Percentiles rank a stretch among this genome's conserved stretches.
Conservation (phyloP, 2,888 invertebrate species). For the Dichetophora obliterata region DNA sequence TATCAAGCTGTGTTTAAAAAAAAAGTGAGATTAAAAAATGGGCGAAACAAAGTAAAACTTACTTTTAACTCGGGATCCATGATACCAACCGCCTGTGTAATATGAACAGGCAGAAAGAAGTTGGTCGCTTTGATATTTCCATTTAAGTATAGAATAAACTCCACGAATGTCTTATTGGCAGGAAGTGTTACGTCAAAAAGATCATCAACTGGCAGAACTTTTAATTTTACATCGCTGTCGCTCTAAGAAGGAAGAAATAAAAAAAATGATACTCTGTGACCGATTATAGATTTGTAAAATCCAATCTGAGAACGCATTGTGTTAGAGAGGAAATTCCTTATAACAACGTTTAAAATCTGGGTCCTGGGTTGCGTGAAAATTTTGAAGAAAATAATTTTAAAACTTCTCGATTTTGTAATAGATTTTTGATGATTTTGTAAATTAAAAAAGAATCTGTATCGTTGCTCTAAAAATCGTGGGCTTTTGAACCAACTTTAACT, state of each 20-base stretch:
- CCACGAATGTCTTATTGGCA: constrained; percentile 57
- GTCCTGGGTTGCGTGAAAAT: too few species aligned
- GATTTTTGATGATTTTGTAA: too few species aligned
- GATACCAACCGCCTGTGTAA: constrained; percentile 73
- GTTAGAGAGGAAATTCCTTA: too few species aligned
- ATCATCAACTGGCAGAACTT: constrained; percentile 51
- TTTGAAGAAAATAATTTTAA: too few species aligned
- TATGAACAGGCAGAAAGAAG: constrained; percentile 75
- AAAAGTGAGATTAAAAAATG: neutral
- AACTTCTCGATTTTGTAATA: too few species aligned
- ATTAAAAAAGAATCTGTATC: too few species aligned
- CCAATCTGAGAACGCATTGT: too few species aligned
- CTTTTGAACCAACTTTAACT: too few species aligned
- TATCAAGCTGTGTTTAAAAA: constrained; percentile 44
- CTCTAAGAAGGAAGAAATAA: neutral
- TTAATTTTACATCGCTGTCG: neutral
- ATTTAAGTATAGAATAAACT: constrained; percentile 70
- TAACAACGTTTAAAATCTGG: too few species aligned
- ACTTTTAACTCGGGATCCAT: constrained; percentile 73
- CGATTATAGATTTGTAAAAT: too few species aligned
- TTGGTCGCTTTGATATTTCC: constrained; percentile 73
- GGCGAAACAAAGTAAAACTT: constrained; percentile 41
- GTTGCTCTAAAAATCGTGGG: too few species aligned
- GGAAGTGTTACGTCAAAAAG: constrained; percentile 47
- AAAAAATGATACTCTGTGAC: too few species aligned